Percentiles rank a stretch among this genome's conserved stretches.
phyloP scores from a whole-genome alignment of 2,888 invertebrate species.

The Agrochola macilenta region DNA sequence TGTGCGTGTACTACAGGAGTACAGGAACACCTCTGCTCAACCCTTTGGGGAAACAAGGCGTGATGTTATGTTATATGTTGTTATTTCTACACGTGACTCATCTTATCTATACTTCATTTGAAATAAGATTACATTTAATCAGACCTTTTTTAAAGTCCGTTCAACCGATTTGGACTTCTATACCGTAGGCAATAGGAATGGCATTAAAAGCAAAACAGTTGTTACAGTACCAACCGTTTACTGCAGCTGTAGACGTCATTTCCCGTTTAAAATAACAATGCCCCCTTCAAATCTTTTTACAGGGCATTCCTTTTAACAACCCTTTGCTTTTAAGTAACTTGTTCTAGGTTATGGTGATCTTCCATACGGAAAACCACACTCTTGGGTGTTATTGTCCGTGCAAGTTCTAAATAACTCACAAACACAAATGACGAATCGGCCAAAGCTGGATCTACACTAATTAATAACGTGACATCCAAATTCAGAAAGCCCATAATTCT shows the following conservation, averaged over 20 bases:
- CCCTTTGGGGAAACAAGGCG: no score
- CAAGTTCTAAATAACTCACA: background rate
- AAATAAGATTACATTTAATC: no score
- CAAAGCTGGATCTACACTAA: background rate
- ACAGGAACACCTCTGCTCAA: no score
- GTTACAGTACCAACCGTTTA: no score
- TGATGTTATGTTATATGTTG: no score
- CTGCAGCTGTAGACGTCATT: background rate
- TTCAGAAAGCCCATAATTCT: background rate
- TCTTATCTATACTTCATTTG: background rate
- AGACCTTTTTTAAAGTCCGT: no score
- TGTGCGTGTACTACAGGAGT: no score
- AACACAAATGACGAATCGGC: background rate
- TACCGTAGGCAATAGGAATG: no score
- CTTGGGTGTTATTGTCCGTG: background rate
- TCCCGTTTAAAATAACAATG: background rate
- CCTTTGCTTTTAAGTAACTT: constrained; percentile 4
- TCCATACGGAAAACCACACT: constrained; percentile 27
- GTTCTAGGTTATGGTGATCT: background rate
- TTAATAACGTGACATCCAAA: background rate
- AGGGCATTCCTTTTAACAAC: constrained; percentile 7
- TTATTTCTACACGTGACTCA: background rate
- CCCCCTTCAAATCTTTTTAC: background rate
- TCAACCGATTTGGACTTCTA: no score
- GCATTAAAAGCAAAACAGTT: no score